A percentile compares a stretch with the other conserved stretches of the same genome.
Conservation (phyloP, 2,113 vertebrate species). For the Isurus oxyrinchus region DNA sequence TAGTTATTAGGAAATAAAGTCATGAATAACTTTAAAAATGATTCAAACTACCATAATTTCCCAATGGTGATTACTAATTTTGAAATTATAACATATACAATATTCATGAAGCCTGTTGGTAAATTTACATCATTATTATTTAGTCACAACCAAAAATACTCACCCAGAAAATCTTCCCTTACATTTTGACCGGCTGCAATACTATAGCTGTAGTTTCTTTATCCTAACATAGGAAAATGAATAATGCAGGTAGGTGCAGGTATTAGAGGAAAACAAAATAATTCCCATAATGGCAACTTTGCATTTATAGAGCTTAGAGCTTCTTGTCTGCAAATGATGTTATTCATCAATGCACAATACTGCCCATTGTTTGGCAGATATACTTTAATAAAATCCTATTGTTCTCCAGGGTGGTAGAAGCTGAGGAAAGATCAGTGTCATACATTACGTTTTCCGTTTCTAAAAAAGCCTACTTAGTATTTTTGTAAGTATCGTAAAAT, state of each 20-base stretch:
- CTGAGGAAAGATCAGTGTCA: neutral
- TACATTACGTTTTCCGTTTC: neutral
- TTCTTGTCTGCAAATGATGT: neutral
- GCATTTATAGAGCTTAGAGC: neutral
- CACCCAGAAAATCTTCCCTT: neutral
- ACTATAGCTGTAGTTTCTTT: neutral
- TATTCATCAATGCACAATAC: slow-evolving; percentile 15
- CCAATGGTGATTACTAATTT: neutral
- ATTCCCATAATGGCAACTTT: slow-evolving; percentile 24
- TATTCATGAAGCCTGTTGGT: neutral
- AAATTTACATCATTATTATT: neutral
- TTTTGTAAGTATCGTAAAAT: neutral
- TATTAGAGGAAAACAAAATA: neutral
- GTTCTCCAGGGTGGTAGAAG: slow-evolving; percentile 9
- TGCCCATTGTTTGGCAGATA: neutral
- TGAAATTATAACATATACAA: neutral
- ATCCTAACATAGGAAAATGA: neutral
- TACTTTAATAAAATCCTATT: slow-evolving; percentile 27
- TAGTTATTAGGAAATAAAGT: neutral
- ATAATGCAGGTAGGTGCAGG: neutral
- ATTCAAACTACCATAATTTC: neutral
- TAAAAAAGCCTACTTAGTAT: slow-evolving; percentile 24
- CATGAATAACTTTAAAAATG: neutral
- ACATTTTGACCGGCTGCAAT: neutral
- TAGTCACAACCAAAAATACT: neutral